phyloP scores from a whole-genome alignment of 2,797 vertebrate species.

The Enteromius viviparus region DNA sequence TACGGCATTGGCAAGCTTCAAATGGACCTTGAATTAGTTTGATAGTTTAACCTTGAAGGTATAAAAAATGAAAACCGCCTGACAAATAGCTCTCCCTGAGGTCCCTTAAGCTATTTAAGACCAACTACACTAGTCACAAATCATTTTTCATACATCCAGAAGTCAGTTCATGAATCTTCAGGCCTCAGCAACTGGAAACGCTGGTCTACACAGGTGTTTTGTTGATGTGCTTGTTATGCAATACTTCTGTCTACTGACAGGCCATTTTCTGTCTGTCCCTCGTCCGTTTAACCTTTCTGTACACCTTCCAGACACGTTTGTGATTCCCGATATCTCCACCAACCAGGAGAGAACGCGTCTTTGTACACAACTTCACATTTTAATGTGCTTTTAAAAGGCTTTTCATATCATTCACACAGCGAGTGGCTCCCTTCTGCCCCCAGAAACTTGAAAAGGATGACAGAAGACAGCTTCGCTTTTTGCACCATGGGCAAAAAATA shows the following conservation, averaged over 20 bases:
- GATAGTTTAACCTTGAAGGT: background rate
- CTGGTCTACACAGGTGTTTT: slow-evolving; percentile 29
- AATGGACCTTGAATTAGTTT: background rate
- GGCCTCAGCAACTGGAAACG: slow-evolving; percentile 9
- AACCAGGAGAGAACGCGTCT: slow-evolving; percentile 28
- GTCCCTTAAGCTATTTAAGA: background rate
- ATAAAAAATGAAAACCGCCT: background rate
- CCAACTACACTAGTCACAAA: slow-evolving; percentile 15
- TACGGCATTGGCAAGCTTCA: background rate
- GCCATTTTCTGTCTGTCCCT: slow-evolving; percentile 11
- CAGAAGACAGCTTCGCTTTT: slow-evolving; percentile 33
- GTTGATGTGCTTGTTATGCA: slow-evolving; percentile 30
- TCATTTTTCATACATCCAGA: background rate
- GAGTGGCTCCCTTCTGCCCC: background rate
- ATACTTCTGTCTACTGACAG: slow-evolving; percentile 12
- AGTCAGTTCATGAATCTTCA: slow-evolving; percentile 16
- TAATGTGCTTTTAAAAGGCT: slow-evolving; percentile 35
- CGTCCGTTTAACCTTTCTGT: slow-evolving; percentile 28
- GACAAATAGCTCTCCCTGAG: background rate
- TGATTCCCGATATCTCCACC: slow-evolving; percentile 39
- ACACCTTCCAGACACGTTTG: slow-evolving; percentile 16
- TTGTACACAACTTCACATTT: slow-evolving; percentile 40
- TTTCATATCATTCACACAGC: slow-evolving; percentile 44
- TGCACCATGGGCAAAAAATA: slow-evolving; percentile 40
- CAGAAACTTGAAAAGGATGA: slow-evolving; percentile 34